Evolutionary conservation across 2,888 invertebrate species (phyloP).

Genomic region (Zonitis immaculata): DNA sequence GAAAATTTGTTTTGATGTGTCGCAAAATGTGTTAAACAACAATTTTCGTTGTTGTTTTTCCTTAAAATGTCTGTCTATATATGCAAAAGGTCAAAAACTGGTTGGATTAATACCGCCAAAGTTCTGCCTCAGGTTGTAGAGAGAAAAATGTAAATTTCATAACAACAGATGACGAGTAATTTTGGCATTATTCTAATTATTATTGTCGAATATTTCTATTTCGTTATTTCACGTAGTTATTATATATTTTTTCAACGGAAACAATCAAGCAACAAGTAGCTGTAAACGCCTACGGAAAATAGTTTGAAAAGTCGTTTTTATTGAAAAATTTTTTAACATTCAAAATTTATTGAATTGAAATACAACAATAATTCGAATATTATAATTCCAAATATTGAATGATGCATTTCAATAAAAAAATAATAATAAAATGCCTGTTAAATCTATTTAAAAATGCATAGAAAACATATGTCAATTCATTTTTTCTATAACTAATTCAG

Average conservation of each 20-base stretch:
- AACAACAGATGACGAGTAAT: constrained; percentile 32
- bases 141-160: constrained; percentile 40
- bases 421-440: neutral
- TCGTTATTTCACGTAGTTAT: neutral
- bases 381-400: no score
- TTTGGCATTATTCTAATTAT: constrained; percentile 28
- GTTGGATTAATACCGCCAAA: constrained; percentile 34
- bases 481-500: constrained; percentile 4
- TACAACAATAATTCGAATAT: no score
- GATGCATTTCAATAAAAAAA: neutral
- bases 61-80: constrained; percentile 15
- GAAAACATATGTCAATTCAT: constrained; percentile 16
- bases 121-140: constrained; percentile 33
- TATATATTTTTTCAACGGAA: neutral
- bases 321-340: no score
- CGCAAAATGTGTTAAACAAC: constrained; percentile 36
- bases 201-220: constrained; percentile 20
- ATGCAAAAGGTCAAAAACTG: constrained; percentile 34
- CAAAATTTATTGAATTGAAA: no score
- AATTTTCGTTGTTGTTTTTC: constrained; percentile 4
- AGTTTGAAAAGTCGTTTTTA: constrained; percentile 8
- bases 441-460: constrained; percentile 7
- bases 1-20: constrained; percentile 32
- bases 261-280: constrained; percentile 9
- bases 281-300: constrained; percentile 6